Percentiles rank a stretch among this genome's conserved stretches.
Conservation (phyloP, 2,113 vertebrate species). For the Corythornis cristatus region DNA sequence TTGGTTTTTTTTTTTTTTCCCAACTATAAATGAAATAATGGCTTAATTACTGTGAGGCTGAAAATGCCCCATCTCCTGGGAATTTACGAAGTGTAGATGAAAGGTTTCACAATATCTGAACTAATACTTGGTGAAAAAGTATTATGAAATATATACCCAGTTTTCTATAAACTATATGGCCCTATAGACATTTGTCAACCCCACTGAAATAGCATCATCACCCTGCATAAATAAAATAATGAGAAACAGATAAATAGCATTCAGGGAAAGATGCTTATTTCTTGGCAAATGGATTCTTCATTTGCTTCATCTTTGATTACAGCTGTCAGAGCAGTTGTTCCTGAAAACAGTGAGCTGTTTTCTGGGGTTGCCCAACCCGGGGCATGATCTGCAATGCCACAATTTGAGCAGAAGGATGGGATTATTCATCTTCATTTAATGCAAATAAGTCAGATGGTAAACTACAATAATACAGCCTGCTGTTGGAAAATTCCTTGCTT, state of each 20-base stretch:
- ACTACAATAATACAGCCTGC: neutral
- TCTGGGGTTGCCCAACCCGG: neutral
- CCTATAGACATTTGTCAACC: neutral
- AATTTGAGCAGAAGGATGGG: neutral
- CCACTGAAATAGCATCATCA: neutral
- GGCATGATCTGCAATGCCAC: neutral
- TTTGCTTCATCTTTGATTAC: neutral
- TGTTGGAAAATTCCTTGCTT: neutral
- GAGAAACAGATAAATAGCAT: neutral
- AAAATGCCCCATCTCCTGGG: neutral
- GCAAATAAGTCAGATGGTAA: neutral
- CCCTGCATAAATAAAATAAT: neutral
- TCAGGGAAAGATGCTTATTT: neutral
- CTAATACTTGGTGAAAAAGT: neutral
- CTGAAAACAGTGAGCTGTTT: neutral
- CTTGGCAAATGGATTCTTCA: neutral
- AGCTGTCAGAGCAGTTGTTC: neutral
- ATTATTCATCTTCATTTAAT: slow-evolving; percentile 19
- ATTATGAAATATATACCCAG: neutral
- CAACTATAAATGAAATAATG: neutral
- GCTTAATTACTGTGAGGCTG: neutral
- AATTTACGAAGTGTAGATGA: neutral
- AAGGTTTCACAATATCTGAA: neutral
- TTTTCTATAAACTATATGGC: neutral
- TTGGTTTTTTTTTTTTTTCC: neutral